Evolutionary conservation across 1,140 invertebrate species (phyloP), one percentile per base, ranked within the genome.

Genomic region (Riptortus pedestris): DNA sequence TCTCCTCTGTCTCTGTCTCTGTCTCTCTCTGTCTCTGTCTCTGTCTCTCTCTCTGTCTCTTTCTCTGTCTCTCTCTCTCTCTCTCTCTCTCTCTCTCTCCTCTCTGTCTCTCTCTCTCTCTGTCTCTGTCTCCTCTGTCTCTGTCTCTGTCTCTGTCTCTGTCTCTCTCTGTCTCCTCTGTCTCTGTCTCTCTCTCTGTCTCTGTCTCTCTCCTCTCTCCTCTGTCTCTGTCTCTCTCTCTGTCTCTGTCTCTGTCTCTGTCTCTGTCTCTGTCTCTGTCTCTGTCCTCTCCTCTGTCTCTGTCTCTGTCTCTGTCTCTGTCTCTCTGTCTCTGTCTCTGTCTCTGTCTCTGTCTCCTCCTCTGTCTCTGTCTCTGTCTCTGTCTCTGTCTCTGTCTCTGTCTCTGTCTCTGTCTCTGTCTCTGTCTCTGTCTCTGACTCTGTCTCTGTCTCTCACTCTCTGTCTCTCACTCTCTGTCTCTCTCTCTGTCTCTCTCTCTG

Each of bases 71-170:
- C 24, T 48, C 47, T 68, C 51, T 64, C 45, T 67, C 38, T 68
- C 51, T 65, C 16, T 67, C 62, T 64, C 38, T 67, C 62, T 65
- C 48, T 67, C 66, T 67, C 29, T 67, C 62, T 68, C 60, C 68
- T 62, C 68, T 68, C 48, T 68, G 47, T 68, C 60, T 68, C 62
- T 68, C 61, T 67, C 66, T 68, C 61, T 68, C 62, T 68, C 48
- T 65, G 62, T 68, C 61, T 68, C 66, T 68, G 66, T 67, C 31
- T 68, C 61, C 60, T 68, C 61, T 67, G 45, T 68, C 48, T 68
- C 66, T 68, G 66, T 68, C 62, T 65, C 48, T 68, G 2, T 67
- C 43, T 60, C 64, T 52, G 64, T 65, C 4, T 65, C 33, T 65
- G 33, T 63, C 27, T 58, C 18, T 58, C 66, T 68, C 62, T 65